Evolutionary conservation across 1,140 invertebrate species (phyloP).

Genomic region (Pseudomyrmex dendroicus): DNA sequence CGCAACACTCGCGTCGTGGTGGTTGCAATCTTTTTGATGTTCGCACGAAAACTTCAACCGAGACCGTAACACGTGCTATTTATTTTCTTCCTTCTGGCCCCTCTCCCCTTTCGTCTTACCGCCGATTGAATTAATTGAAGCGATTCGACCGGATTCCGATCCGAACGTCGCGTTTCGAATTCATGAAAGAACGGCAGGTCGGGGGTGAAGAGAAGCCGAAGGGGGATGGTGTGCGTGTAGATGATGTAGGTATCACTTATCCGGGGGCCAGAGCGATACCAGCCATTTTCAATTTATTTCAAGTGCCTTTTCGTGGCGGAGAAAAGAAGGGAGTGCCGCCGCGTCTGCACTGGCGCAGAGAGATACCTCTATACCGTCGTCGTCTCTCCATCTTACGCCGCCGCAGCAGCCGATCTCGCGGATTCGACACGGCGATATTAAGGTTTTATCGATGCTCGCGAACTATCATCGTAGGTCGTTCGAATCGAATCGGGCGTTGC

Average conservation of each 20-base stretch:
- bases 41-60: neutral
- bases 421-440: constrained; percentile 65
- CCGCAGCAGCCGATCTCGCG: constrained; percentile 61
- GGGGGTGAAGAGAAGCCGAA: neutral
- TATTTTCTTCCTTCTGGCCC: neutral
- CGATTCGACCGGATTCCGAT: constrained; percentile 54
- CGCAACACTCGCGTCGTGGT: neutral
- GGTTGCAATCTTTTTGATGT: constrained; percentile 4
- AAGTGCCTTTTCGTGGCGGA: constrained; percentile 80
- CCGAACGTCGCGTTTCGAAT: constrained; percentile 61
- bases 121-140: constrained; percentile 65
- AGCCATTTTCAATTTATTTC: constrained; percentile 84
- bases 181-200: constrained; percentile 57
- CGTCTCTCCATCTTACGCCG: constrained; percentile 40
- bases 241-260: constrained; percentile 81
- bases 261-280: constrained; percentile 78
- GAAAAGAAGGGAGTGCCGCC: constrained; percentile 76
- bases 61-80: constrained; percentile 27
- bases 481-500: neutral
- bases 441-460: constrained; percentile 53
- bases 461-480: neutral
- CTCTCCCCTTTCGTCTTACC: neutral
- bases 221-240: constrained; percentile 63
- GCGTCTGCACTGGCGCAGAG: constrained; percentile 56
- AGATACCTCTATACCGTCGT: constrained; percentile 76